These are phyloP conservation scores for Bubo blakistoni DNA, from an alignment of 2,113 vertebrate species.

Conservation along the genomic window DNA sequence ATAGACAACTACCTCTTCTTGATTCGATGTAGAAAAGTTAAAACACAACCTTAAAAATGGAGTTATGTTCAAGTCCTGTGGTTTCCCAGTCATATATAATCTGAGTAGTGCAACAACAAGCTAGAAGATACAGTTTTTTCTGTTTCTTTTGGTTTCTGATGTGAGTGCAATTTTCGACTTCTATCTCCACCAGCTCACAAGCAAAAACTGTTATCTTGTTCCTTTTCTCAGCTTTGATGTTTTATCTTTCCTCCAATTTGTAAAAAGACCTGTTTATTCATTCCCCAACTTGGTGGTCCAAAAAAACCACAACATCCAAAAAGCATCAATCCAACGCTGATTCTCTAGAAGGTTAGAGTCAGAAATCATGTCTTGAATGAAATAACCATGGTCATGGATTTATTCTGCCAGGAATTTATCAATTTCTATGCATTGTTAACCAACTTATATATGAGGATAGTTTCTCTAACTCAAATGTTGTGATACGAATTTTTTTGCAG, in stretches of 20 bases:
- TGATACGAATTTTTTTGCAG: neutral
- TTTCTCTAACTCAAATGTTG: neutral
- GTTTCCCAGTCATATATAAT: neutral
- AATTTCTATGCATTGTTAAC: neutral
- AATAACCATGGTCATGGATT: neutral
- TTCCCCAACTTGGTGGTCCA: neutral
- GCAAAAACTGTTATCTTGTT: neutral
- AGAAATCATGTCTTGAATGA: neutral
- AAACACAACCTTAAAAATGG: neutral
- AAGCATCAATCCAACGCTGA: neutral
- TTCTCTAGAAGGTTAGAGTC: neutral
- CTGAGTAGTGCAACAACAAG: neutral
- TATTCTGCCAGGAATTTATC: neutral
- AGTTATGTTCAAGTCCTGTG: neutral
- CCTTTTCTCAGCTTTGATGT: neutral
- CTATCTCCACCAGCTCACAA: neutral
- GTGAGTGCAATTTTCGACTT: neutral
- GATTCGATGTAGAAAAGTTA: neutral
- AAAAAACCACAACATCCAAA: neutral
- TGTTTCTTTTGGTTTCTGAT: neutral
- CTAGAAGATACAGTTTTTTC: neutral
- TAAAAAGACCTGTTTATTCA: neutral
- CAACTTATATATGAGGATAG: neutral
- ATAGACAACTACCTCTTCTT: accelerated
- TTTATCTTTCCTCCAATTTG: neutral